A percentile compares a stretch with the other conserved stretches of the same genome.
phyloP scores from a whole-genome alignment of 2,113 vertebrate genomes.

The Psittacara wagleri region DNA sequence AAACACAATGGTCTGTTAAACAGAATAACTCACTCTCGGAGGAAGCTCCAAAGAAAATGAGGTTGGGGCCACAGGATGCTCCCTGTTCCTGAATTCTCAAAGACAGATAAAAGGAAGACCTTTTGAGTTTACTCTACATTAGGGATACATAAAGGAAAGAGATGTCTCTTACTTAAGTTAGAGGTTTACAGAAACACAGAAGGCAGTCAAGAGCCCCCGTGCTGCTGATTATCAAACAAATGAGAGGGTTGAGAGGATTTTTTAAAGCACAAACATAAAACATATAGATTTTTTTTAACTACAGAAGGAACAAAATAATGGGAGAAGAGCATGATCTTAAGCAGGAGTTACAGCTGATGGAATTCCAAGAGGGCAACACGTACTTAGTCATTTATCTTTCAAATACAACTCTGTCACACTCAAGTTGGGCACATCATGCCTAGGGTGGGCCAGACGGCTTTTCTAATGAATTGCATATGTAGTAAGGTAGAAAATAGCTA shows the following conservation, averaged over 20 bases:
- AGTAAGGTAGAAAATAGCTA: background rate
- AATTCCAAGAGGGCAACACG: background rate
- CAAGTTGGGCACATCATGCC: background rate
- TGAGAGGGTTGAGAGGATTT: accelerated
- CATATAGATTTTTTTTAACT: background rate
- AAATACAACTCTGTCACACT: background rate
- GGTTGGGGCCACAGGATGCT: background rate
- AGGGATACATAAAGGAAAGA: background rate
- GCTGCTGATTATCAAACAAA: background rate
- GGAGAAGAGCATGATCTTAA: background rate
- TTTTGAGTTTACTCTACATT: background rate
- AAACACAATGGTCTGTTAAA: background rate
- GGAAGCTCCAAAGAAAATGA: background rate
- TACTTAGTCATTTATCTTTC: background rate
- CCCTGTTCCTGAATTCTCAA: background rate
- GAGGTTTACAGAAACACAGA: background rate
- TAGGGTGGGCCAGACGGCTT: background rate
- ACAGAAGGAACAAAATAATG: background rate
- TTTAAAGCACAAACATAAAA: background rate
- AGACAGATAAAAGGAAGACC: background rate
- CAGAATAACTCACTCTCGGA: background rate
- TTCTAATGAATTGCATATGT: background rate
- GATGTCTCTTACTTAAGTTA: background rate
- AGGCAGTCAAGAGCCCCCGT: background rate
- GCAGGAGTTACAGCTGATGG: background rate